These are phyloP conservation scores for Chaenogobius annularis DNA, from an alignment of 2,113 vertebrate species.

Conservation along the genomic window DNA sequence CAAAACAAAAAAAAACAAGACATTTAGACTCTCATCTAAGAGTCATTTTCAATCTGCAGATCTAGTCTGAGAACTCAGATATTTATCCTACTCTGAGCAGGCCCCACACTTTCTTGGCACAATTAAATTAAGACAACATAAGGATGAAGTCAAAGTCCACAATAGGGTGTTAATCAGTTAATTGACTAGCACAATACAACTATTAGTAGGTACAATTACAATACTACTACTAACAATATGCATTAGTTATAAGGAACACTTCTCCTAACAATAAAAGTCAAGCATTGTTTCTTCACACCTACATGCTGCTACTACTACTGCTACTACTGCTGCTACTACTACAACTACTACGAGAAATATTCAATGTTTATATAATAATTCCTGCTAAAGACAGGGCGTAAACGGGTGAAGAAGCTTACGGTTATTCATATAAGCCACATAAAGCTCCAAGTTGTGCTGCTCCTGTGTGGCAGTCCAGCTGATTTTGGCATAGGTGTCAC, in stretches of 20 bases:
- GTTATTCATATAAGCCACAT: conserved; percentile 80
- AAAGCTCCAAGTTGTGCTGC: conserved; percentile 72
- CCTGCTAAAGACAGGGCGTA: conserved; percentile 25
- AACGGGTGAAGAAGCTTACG: conserved; percentile 72
- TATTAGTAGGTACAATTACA: background rate
- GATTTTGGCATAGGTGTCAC: conserved; percentile 80
- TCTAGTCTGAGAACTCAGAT: no score
- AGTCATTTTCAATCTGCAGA: no score
- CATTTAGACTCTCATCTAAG: no score
- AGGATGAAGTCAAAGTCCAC: background rate
- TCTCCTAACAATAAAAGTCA: no score
- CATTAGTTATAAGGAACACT: no score
- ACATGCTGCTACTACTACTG: background rate
- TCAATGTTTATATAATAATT: conserved; percentile 38
- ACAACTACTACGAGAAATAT: background rate
- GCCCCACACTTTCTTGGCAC: background rate
- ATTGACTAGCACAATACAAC: background rate
- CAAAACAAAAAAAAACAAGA: no score
- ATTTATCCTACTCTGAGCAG: no score
- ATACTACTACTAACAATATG: no score
- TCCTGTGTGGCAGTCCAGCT: conserved; percentile 76
- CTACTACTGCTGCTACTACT: background rate
- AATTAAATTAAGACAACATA: background rate
- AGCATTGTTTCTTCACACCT: background rate
- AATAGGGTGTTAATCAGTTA: background rate